phyloP scores from a whole-genome alignment of 2,797 vertebrate genomes.

The Todus mexicanus region DNA sequence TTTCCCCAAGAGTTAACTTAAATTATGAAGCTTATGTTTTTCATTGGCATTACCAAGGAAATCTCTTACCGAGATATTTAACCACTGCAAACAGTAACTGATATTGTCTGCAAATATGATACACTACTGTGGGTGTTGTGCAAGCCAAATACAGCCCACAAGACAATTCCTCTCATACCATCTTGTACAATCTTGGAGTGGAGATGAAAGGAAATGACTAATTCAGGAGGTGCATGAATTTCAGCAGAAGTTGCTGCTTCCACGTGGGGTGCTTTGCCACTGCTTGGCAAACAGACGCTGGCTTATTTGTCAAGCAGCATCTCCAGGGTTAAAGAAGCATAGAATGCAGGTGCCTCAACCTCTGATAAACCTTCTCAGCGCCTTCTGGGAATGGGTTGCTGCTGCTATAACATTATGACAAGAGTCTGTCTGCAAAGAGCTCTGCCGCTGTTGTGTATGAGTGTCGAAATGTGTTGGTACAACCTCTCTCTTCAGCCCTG shows the following conservation, averaged over 20 bases:
- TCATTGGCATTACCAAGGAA: background rate
- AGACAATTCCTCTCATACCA: background rate
- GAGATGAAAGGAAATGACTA: constrained; percentile 5
- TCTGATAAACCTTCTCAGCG: background rate
- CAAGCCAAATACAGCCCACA: constrained; percentile 8
- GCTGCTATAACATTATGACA: background rate
- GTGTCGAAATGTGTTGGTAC: background rate
- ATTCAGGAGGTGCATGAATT: background rate
- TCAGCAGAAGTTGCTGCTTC: background rate
- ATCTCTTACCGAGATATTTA: background rate
- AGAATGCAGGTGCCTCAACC: background rate
- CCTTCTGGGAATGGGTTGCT: background rate
- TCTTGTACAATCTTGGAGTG: background rate
- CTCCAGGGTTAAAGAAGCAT: background rate
- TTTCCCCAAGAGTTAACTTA: background rate
- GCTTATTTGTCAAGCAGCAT: background rate
- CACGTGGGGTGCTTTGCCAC: background rate
- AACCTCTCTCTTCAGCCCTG: background rate
- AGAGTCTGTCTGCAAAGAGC: background rate
- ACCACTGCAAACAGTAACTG: background rate
- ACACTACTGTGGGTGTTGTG: background rate
- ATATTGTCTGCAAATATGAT: background rate
- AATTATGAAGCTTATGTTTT: background rate
- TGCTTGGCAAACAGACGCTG: background rate
- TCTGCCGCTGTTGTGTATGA: background rate